These are phyloP conservation scores for Molossus alvarezi DNA, from an alignment of 2,797 vertebrate species.

Conservation along the genomic window DNA sequence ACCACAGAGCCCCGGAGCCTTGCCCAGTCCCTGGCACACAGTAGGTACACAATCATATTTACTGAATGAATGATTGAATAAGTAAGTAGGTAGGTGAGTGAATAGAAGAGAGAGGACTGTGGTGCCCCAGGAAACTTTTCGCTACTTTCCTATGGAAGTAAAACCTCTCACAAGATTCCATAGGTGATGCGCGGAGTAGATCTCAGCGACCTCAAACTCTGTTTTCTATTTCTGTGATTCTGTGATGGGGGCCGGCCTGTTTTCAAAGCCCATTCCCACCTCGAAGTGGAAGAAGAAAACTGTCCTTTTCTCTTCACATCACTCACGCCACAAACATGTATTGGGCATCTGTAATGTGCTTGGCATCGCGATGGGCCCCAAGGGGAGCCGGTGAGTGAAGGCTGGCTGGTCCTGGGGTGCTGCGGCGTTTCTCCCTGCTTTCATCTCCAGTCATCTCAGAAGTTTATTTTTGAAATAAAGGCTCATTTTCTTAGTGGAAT, in stretches of 20 bases:
- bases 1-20: background rate
- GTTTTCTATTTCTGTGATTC: constrained; percentile 60
- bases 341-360: constrained; percentile 73
- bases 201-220: constrained; percentile 31
- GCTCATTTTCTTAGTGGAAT: constrained; percentile 86
- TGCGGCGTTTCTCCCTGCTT: constrained; percentile 73
- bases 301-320: constrained; percentile 73
- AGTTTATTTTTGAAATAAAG: constrained; percentile 86
- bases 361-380: constrained; percentile 64
- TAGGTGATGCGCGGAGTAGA: background rate
- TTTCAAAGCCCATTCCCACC: constrained; percentile 64
- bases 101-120: background rate
- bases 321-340: constrained; percentile 78
- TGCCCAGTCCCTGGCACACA: background rate
- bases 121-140: background rate
- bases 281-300: constrained; percentile 70
- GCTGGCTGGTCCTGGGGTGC: constrained; percentile 30
- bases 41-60: background rate
- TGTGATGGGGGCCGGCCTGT: constrained; percentile 29
- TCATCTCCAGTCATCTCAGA: constrained; percentile 81
- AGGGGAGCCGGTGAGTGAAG: constrained; percentile 62
- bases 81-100: background rate
- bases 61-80: background rate
- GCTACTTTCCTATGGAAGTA: constrained; percentile 64
- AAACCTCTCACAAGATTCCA: constrained; percentile 8